Base-by-base conservation (phyloP, 2,888 invertebrate species). In the Leucophenga montana region DNA sequence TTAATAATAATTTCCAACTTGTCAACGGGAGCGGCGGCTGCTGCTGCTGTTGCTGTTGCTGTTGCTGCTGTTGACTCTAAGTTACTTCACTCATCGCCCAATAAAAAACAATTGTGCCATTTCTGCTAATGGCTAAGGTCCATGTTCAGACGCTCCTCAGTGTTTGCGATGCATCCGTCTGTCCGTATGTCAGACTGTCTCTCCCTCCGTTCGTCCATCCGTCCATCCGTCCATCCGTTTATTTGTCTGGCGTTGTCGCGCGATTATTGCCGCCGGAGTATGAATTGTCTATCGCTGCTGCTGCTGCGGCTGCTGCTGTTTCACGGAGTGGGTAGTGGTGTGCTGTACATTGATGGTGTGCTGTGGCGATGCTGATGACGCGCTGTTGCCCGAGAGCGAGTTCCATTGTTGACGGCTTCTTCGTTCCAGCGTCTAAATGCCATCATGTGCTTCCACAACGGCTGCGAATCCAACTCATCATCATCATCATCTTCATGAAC, bases 71-170 rank as follows among this genome's bases (percentile, higher is more conserved):
- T 22, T 59, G 53, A 66, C 67, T 66, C 66, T 67, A 70, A 73
- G 27, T 31, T 57, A 4, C 22, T 14, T 27, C 46, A 65, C 46
- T 64, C 64, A 62, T 62, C 48, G 65, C 57, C 80, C 83, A 82
- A 82, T 83, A 82, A 82, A 27, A 83, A 82, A 80, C 82, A 83
- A 82, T 82, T 82, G 83, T 82, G 82, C 80, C 82, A 80, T 82
- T 81, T 81, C 16, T 74, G 79, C 80, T 80, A 80, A 82, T 80
- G 82, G 78, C 78, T 79, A 78, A 73, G 77, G 81, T 79, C 80
- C 82, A 81, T 78, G 83, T 82, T 75, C 27, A 71, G 75, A 74
- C 69, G 69, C 65, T 65, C 69, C 69, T 57, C 54, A 16, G 22
- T 53, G 20, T 56, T 22, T 27, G 44, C 27, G 16, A 46, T 46